These are phyloP conservation scores for Torymus tubicola DNA, from an alignment of 2,888 invertebrate genomes.

Conservation along the genomic window DNA sequence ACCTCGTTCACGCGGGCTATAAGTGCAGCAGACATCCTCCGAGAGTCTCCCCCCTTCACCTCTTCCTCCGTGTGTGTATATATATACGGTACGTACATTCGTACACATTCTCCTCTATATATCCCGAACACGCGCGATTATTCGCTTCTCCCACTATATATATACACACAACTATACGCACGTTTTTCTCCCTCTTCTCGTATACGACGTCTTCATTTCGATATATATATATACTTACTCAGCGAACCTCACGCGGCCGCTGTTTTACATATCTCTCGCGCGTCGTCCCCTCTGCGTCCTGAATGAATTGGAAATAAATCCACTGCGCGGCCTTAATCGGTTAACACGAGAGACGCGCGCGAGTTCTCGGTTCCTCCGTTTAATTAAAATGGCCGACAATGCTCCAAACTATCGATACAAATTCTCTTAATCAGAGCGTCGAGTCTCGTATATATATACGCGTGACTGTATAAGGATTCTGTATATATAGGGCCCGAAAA, in stretches of 20 bases:
- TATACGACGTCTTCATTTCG: constrained; percentile 25
- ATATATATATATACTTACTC: not conserved
- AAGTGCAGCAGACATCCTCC: no score
- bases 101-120: no score
- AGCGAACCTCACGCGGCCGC: not conserved
- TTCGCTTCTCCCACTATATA: no score
- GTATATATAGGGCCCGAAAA: not conserved
- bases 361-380: not conserved
- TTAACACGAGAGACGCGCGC: not conserved
- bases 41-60: no score
- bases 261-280: constrained; percentile 33
- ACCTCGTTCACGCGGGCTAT: no score
- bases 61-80: no score
- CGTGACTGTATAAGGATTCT: no score
- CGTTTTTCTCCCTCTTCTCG: no score
- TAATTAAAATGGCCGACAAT: constrained; percentile 50
- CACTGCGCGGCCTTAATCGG: not conserved
- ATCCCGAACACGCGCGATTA: no score
- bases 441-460: not conserved
- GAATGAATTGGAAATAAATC: constrained; percentile 28
- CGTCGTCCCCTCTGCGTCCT: not conserved
- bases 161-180: no score
- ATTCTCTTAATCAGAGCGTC: constrained; percentile 29
- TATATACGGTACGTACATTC: no score
- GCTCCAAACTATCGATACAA: constrained; percentile 38